These are phyloP conservation scores for Spilogale gracilis DNA, from an alignment of 2,113 vertebrate species.

Conservation along the genomic window DNA sequence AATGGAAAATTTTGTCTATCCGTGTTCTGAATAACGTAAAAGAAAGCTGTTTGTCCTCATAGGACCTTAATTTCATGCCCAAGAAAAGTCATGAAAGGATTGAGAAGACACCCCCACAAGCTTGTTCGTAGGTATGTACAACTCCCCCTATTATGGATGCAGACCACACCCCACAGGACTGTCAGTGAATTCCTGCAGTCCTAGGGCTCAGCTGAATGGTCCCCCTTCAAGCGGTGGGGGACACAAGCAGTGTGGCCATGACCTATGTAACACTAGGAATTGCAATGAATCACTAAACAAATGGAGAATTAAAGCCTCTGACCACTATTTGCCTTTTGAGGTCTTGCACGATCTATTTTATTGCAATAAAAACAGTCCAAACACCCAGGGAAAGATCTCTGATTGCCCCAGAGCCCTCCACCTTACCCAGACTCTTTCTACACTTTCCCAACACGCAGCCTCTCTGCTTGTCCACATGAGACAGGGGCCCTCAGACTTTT, in stretches of 20 bases:
- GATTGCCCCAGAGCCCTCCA: neutral
- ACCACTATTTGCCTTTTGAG: neutral
- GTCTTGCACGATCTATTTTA: neutral
- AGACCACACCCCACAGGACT: neutral
- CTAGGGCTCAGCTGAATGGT: neutral
- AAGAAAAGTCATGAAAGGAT: neutral
- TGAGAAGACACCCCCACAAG: neutral
- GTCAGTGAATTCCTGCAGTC: neutral
- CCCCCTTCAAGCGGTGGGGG: no score
- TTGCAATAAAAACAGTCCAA: neutral
- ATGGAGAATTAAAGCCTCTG: neutral
- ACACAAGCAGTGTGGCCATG: neutral
- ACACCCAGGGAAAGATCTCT: neutral
- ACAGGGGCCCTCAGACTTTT: no score
- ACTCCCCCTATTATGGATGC: fast-evolving
- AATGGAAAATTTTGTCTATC: neutral
- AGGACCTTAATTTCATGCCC: neutral
- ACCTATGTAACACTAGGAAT: neutral
- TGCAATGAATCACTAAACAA: neutral
- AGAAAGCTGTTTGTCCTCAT: neutral
- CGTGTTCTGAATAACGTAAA: neutral
- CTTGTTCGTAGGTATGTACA: neutral
- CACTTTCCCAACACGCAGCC: neutral
- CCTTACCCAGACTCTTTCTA: neutral
- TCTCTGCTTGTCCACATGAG: fast-evolving